Percentiles rank a stretch among this genome's conserved stretches.
Evolutionary conservation across 2,113 vertebrate species (phyloP).

Genomic region (Leptobrachium ailaonicum): DNA sequence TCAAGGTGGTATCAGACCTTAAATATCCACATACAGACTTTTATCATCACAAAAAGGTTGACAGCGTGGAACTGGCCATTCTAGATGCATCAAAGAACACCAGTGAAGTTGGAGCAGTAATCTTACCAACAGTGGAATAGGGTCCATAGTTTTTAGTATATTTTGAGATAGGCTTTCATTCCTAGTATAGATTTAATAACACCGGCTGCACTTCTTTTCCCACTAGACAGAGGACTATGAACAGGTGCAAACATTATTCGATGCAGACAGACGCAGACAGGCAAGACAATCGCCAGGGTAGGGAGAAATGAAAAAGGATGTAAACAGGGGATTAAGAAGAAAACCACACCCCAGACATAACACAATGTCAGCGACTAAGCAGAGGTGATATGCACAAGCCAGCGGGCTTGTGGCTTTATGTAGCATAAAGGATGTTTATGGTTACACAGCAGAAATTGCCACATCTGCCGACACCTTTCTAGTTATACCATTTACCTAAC

Average conservation of each 20-base stretch:
- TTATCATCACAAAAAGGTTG: no score
- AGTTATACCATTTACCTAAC: slow-evolving; percentile 12
- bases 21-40: no score
- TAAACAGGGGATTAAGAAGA: slow-evolving; percentile 1
- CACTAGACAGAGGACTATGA: background rate
- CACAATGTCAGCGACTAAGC: slow-evolving; percentile 3
- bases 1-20: no score
- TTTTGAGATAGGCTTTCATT: no score
- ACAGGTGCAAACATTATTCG: slow-evolving; percentile 21
- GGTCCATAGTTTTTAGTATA: no score
- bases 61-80: no score
- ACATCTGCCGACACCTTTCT: slow-evolving; percentile 2
- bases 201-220: background rate
- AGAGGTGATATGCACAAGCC: slow-evolving; percentile 1
- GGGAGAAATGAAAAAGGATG: background rate
- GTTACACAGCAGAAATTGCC: background rate
- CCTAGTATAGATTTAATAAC: no score
- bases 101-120: no score
- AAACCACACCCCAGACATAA: slow-evolving; percentile 33
- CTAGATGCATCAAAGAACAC: no score
- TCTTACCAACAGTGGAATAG: no score
- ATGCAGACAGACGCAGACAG: slow-evolving; percentile 1
- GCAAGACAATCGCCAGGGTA: background rate
- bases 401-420: background rate
- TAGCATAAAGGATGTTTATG: slow-evolving; percentile 12